Conservation (phyloP, 2,888 invertebrate genomes). For the Diadegma fenestrale region DNA sequence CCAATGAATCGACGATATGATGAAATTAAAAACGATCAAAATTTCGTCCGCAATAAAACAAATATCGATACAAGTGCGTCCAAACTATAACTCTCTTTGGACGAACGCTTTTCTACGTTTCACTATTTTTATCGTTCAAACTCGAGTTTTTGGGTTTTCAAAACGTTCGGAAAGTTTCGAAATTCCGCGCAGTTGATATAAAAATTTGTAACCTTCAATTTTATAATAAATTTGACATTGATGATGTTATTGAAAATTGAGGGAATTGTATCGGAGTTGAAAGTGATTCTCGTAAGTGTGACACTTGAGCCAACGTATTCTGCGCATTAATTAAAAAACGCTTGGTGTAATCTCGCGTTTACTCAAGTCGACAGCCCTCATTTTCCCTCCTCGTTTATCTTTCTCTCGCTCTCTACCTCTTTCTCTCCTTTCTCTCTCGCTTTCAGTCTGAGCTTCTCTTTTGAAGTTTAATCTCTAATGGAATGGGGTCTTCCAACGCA, state of each 20-base stretch:
- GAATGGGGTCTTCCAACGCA: slow-evolving; percentile 76
- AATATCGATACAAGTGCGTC: background rate
- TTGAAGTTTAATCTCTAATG: slow-evolving; percentile 83
- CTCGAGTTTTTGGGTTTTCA: too few relatives aligned
- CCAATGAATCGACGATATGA: too few relatives aligned
- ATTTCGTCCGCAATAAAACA: background rate
- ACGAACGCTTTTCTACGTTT: background rate
- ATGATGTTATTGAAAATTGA: background rate
- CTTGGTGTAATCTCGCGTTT: slow-evolving; percentile 45
- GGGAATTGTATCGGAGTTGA: background rate
- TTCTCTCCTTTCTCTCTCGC: slow-evolving; percentile 40
- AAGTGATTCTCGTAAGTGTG: background rate
- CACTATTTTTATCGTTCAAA: background rate
- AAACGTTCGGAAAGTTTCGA: too few relatives aligned
- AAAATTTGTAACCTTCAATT: background rate
- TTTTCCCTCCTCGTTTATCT: slow-evolving; percentile 4
- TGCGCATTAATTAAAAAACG: slow-evolving; percentile 75
- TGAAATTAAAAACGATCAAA: background rate
- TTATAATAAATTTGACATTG: background rate
- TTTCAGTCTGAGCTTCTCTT: slow-evolving; percentile 68
- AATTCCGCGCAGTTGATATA: too few relatives aligned
- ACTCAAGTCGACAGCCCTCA: slow-evolving; percentile 21
- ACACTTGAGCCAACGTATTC: slow-evolving; percentile 22
- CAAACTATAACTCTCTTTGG: background rate
- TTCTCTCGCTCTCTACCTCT: slow-evolving; percentile 51